Base-by-base conservation (phyloP, 2,888 invertebrate species). In the Chaetoderma sp. region DNA sequence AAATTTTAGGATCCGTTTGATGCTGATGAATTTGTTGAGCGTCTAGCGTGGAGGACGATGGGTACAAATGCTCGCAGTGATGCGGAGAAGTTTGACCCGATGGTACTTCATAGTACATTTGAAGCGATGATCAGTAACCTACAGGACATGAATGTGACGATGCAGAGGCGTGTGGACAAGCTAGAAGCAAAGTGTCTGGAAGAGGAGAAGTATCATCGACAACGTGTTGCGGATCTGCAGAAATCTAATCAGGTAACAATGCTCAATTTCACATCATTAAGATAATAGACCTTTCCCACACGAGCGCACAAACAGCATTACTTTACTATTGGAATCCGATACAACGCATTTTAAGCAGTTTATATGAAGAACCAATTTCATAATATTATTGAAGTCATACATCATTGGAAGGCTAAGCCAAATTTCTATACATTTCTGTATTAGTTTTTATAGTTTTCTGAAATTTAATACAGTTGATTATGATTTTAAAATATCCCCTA, bases 1-100 rank as follows among this genome's bases (percentile, higher is more conserved):
- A n/a, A n/a, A 45, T 45, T 72, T 72, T 58, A 98, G 95, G 97
- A 97, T 83, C 95, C 97, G 0, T 98, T 98, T 85, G 95, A 97
- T 88, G 93, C 96, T 13, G 95, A 96, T 81, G 98, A 98, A 85
- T 98, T 98, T 89, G 96, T 99, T 1, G 98, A 99, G 86, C 90
- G 97, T 61, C 89, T 98, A 81, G 98, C 98, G 42, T 95, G 98
- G 92, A 90, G 96, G 75, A 94, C 96, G 55, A 94, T 95, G 84
- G 91, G 91, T 47, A 91, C 91, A 72, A 89, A 89, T 21, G 78
- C 81, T 16, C 66, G 89, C 87, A 78, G 91, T 91, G 77, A 93
- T 92, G 91, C 91, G 50, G 90, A 91, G 27, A 90, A 91, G 72
- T 94, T 96, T 86, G 94, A 96, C 87, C 95, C 96, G 0, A 91